A percentile compares a stretch with the other conserved stretches of the same genome.
These are phyloP conservation scores for Aegotheles bennettii DNA, from an alignment of 2,113 vertebrate species.

Conservation along the genomic window DNA sequence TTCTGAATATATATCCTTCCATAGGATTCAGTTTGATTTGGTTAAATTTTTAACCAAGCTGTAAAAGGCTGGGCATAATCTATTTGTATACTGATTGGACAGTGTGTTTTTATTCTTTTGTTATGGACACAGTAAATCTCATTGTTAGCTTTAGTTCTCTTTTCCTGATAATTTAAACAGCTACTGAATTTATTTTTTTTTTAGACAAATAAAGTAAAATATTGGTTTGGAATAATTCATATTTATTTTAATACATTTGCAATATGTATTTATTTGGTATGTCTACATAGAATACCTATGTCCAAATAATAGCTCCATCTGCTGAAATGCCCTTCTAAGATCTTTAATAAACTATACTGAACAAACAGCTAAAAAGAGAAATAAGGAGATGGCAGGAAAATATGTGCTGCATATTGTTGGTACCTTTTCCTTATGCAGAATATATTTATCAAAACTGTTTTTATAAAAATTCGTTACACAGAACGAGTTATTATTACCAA, in stretches of 20 bases:
- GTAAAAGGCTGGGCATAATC: background rate
- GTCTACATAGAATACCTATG: background rate
- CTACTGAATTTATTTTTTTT: background rate
- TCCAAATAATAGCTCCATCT: background rate
- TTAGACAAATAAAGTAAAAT: background rate
- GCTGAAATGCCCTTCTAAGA: background rate
- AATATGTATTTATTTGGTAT: background rate
- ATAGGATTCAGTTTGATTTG: background rate
- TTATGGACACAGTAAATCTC: background rate
- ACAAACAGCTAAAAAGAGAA: background rate
- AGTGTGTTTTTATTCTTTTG: background rate
- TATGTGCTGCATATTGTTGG: background rate
- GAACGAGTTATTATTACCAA: background rate
- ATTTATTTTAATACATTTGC: background rate
- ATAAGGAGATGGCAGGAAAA: background rate
- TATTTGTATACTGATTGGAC: background rate
- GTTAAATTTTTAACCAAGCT: background rate
- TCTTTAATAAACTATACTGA: background rate
- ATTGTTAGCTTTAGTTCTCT: background rate
- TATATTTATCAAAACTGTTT: background rate
- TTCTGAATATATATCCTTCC: background rate
- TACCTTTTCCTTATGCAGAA: background rate
- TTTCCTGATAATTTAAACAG: background rate
- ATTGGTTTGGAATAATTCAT: background rate
- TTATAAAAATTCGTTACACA: background rate